Conservation (phyloP, 2,888 invertebrate genomes). For the Caenorhabditis sulstoni region DNA sequence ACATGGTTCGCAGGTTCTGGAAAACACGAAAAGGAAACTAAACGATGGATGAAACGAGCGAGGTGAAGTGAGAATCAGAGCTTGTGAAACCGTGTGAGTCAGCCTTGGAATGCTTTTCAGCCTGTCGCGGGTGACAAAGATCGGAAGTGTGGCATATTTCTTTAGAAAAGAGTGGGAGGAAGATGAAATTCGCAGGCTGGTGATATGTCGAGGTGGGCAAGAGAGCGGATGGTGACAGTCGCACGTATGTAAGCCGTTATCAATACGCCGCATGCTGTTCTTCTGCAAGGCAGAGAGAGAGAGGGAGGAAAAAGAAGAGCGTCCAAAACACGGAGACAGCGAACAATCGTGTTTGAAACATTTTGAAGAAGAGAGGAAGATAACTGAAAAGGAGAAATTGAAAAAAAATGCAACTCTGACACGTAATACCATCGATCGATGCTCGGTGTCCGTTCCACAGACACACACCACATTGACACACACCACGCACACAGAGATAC, state of each 20-base stretch:
- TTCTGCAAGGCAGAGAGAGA: constrained; percentile 30
- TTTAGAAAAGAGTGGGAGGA: constrained; percentile 6
- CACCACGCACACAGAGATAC: constrained; percentile 30
- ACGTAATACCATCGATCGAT: constrained; percentile 55
- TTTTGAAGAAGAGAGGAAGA: constrained; percentile 18
- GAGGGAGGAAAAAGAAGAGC: background rate
- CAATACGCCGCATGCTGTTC: constrained; percentile 39
- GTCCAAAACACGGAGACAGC: background rate
- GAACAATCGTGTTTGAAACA: constrained; percentile 8
- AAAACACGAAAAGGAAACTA: constrained; percentile 14
- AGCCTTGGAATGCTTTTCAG: constrained; percentile 1
- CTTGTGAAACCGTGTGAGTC: no score
- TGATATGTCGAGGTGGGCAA: background rate
- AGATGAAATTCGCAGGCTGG: background rate
- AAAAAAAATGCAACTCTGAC: constrained; percentile 17
- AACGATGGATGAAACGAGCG: background rate
- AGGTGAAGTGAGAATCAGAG: background rate
- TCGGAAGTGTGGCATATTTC: constrained; percentile 1
- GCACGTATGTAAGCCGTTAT: constrained; percentile 38
- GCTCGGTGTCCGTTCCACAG: constrained; percentile 49
- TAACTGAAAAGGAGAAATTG: background rate
- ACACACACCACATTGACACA: constrained; percentile 41
- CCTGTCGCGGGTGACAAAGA: background rate
- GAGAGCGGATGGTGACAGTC: constrained; percentile 30
- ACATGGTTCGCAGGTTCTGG: constrained; percentile 64